Conservation (phyloP, 1,140 invertebrate species). For the Cardiocondyla obscurior region DNA sequence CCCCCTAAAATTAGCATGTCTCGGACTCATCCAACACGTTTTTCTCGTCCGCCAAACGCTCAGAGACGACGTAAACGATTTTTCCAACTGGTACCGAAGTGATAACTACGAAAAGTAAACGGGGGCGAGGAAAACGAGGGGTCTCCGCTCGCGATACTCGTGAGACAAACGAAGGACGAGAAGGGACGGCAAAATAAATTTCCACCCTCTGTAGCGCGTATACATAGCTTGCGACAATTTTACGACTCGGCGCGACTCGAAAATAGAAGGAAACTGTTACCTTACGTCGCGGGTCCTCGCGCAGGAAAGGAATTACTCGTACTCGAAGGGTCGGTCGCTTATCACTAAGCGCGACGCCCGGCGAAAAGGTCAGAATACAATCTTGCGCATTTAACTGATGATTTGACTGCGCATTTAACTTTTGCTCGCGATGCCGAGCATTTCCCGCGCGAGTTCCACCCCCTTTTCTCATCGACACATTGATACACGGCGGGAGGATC, state of each 20-base stretch:
- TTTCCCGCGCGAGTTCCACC: not conserved
- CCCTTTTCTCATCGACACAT: not conserved
- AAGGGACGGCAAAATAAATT: not conserved
- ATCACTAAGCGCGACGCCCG: not conserved
- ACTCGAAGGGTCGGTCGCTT: not conserved
- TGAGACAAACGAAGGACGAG: not conserved
- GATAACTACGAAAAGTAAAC: not conserved
- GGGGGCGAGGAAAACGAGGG: too few relatives aligned
- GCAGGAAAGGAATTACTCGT: not conserved
- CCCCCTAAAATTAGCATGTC: not conserved
- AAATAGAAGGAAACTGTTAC: not conserved
- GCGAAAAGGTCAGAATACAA: not conserved
- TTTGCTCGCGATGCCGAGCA: not conserved
- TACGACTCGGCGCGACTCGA: not conserved
- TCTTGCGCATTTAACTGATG: not conserved
- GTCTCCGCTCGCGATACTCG: not conserved
- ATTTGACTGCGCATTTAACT: constrained; percentile 8
- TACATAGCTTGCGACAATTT: not conserved
- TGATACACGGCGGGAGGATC: not conserved
- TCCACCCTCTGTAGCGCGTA: too few relatives aligned
- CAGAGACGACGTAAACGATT: not conserved
- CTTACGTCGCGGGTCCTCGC: not conserved
- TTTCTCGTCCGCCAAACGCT: not conserved
- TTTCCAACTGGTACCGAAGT: not conserved
- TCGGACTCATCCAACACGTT: not conserved